These are phyloP conservation scores for Artemia franciscana DNA, from an alignment of 1,140 invertebrate genomes.

Conservation along the genomic window DNA sequence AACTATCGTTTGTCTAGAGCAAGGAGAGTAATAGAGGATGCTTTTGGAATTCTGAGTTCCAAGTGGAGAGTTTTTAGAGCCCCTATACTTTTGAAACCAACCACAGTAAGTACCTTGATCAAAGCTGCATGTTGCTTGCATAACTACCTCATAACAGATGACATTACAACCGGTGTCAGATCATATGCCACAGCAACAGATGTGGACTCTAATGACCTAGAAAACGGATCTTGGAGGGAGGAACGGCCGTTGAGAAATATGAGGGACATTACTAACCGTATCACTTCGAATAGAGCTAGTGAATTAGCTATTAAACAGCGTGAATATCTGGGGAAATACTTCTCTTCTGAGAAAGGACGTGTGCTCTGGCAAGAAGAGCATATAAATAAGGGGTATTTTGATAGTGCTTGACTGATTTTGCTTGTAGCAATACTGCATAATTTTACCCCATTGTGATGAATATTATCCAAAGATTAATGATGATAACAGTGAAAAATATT, in stretches of 20 bases:
- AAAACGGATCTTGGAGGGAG: too few relatives aligned
- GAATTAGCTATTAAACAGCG: neutral
- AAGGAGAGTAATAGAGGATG: neutral
- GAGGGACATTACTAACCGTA: neutral
- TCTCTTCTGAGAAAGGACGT: neutral
- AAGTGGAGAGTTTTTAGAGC: neutral
- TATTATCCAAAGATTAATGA: too few relatives aligned
- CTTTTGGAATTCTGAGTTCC: neutral
- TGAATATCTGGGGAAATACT: neutral
- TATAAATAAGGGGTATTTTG: neutral
- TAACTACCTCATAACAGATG: neutral
- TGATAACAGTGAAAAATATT: too few relatives aligned
- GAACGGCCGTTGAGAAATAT: neutral
- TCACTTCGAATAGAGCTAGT: neutral
- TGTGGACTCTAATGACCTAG: too few relatives aligned
- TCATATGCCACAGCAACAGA: too few relatives aligned
- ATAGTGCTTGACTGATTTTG: too few relatives aligned
- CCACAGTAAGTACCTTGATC: neutral
- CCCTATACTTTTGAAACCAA: neutral
- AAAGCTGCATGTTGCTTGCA: neutral
- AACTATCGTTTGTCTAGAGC: neutral
- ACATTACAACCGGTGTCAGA: too few relatives aligned
- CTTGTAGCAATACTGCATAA: too few relatives aligned
- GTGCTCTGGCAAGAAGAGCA: neutral
- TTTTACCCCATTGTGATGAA: too few relatives aligned